A percentile compares a stretch with the other conserved stretches of the same genome.
phyloP scores from a whole-genome alignment of 2,113 vertebrate species.

The Holacanthus passer region DNA sequence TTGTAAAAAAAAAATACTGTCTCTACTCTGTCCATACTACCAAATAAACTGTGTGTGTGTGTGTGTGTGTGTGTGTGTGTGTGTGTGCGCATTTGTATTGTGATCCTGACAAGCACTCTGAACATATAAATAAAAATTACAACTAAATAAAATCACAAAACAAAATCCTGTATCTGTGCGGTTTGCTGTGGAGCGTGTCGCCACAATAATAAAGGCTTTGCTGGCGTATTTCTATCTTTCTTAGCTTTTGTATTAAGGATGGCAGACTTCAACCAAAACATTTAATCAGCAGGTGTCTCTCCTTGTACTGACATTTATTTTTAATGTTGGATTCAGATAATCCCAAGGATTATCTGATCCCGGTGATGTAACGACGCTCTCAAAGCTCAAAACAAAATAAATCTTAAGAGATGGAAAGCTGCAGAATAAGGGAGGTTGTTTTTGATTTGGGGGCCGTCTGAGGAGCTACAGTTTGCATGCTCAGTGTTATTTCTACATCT shows the following conservation, averaged over 20 bases:
- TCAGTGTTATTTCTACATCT: slow-evolving; percentile 41
- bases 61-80: background rate
- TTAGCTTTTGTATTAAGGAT: background rate
- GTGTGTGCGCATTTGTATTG: background rate
- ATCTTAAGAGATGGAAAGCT: slow-evolving; percentile 10
- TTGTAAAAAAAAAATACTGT: background rate
- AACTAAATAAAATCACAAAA: background rate
- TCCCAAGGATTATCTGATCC: slow-evolving; percentile 12
- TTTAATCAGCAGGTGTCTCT: slow-evolving; percentile 41
- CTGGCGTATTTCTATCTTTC: background rate
- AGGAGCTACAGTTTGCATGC: slow-evolving; percentile 11
- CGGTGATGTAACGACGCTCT: slow-evolving; percentile 7
- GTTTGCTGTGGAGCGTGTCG: background rate
- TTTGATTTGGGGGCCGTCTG: background rate
- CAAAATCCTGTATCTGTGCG: background rate
- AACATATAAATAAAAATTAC: background rate
- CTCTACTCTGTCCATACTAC: background rate
- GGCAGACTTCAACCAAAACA: slow-evolving; percentile 10
- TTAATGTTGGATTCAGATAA: slow-evolving; percentile 25
- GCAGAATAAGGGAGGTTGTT: slow-evolving; percentile 10
- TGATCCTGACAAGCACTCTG: background rate
- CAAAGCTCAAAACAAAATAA: slow-evolving; percentile 15
- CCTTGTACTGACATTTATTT: slow-evolving; percentile 34
- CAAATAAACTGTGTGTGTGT: background rate
- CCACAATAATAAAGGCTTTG: background rate